Percentiles rank a stretch among this genome's conserved stretches.
Conservation (phyloP, 2,113 vertebrate species). For the Paramormyrops kingsleyae region DNA sequence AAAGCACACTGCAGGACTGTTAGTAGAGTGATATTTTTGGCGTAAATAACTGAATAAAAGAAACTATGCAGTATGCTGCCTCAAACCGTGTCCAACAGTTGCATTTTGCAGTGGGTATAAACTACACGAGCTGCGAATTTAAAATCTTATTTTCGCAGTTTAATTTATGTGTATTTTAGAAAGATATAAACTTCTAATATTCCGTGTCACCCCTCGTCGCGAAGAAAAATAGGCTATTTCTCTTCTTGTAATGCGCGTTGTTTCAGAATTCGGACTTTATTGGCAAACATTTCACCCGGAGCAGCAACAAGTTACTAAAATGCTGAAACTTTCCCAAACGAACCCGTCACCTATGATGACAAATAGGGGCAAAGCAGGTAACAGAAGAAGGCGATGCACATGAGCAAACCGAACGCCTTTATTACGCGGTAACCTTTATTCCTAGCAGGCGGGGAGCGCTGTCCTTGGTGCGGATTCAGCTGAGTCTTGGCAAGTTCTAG, state of each 20-base stretch:
- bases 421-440: neutral
- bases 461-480: slow-evolving; percentile 16
- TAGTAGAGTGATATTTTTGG: neutral
- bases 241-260: neutral
- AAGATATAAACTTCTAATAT: neutral
- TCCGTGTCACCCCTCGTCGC: neutral
- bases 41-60: neutral
- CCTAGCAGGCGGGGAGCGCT: slow-evolving; percentile 2
- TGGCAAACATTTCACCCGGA: neutral
- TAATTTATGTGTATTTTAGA: neutral
- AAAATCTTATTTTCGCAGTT: neutral
- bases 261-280: neutral
- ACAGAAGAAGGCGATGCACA: neutral
- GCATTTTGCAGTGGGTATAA: neutral
- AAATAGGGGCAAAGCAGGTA: neutral
- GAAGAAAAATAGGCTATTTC: neutral
- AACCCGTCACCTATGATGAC: neutral
- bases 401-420: neutral
- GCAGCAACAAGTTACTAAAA: neutral
- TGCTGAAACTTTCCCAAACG: neutral
- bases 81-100: too few relatives aligned
- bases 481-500: neutral
- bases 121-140: neutral
- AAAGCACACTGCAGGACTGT: neutral
- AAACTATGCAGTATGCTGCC: neutral